Base-by-base conservation (phyloP, 1,140 invertebrate species). In the Telenomus remus region DNA sequence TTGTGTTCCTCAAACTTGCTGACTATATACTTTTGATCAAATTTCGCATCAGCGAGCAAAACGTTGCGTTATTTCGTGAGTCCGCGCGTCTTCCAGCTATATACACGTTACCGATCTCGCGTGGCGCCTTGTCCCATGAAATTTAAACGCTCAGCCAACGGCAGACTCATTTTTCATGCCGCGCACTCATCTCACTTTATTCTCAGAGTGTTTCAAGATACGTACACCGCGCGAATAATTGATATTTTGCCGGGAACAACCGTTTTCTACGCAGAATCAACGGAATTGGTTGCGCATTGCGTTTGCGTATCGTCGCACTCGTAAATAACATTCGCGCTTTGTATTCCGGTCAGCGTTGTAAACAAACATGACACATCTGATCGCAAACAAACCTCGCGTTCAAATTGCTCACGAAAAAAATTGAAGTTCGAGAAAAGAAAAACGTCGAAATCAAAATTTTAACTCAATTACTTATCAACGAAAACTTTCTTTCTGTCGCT, bases 181-280 rank as follows among this genome's bases (percentile, higher is more conserved):
- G 42, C 37, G 42, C 37, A 19, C 71, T 74, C 71, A 56, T 74
- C 43, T 46, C 14, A 42, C 13, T 74, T 61, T 61, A 66, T 74
- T 66, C 46, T 46, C 37, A n/a, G 37, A 16, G 56, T 43, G 35
- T 56, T 60, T 56, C 71, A 53, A 42, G 54, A 72, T 72, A 65
- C 69, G 56, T 46, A 66, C 71, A 66, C 61, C 50, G 34, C 43
- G 46, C 49, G 71, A 74, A 74, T 74, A 74, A 74, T 74, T 74
- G 56, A 74, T 63, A 71, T 63, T 64, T 51, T 57, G 10, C 50
- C 50, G 35, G 1, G 50, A 71, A 63, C 12, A 10, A 7, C 14
- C 43, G 10, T 34, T 42, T 34, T 43, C 3, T 61, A 50, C 66
- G 39, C 27, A 56, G 49, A 48, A 53, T 3, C 56, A 8, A 44